Conservation (phyloP, 2,888 invertebrate species). For the Pycnomerus fuliginosus region DNA sequence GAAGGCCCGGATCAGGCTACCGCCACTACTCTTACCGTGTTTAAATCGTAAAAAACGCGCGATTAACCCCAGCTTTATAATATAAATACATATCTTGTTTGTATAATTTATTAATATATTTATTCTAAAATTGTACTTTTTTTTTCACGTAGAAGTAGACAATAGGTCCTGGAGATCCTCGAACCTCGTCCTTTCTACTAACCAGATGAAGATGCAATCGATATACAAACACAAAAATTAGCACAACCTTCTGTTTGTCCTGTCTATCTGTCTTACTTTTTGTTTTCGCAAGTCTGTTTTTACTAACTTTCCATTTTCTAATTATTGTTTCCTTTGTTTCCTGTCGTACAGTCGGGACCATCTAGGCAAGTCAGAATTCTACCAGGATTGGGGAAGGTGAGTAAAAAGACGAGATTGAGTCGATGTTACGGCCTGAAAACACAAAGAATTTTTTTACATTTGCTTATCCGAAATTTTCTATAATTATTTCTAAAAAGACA, state of each 20-base stretch:
- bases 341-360: conserved; percentile 41
- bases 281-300: background rate
- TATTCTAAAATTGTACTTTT: no score
- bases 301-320: conserved; percentile 31
- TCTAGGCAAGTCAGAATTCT: conserved; percentile 53
- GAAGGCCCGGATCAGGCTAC: conserved; percentile 78
- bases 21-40: conserved; percentile 87
- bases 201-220: conserved; percentile 9
- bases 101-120: no score
- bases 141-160: no score
- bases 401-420: no score
- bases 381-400: conserved; percentile 54
- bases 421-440: no score
- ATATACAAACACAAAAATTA: conserved; percentile 22
- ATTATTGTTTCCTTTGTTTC: conserved; percentile 30
- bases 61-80: no score
- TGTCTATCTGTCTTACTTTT: background rate
- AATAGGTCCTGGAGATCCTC: no score
- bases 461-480: no score
- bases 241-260: background rate
- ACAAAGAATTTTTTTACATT: no score
- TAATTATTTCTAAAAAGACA: no score
- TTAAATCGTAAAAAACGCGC: conserved; percentile 53
- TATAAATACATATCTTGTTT: no score
- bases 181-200: conserved; percentile 9